These are phyloP conservation scores for Acipenser oxyrinchus DNA, from an alignment of 2,797 vertebrate species.

Conservation along the genomic window DNA sequence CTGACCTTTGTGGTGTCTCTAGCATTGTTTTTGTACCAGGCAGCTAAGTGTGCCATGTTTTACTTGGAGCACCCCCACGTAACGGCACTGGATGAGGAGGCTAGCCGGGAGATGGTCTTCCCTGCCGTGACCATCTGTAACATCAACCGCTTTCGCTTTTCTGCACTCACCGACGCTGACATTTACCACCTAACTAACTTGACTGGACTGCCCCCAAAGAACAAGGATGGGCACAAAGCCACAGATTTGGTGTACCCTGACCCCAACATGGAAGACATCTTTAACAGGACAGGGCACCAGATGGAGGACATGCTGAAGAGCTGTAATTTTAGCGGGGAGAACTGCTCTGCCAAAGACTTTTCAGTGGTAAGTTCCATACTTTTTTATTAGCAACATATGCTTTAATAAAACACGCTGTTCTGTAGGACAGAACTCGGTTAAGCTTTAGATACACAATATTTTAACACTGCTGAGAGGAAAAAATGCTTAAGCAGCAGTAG, in stretches of 20 bases:
- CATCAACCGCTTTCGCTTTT: constrained; percentile 96
- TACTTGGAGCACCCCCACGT: constrained; percentile 94
- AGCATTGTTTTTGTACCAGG: constrained; percentile 87
- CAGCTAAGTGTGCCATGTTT: constrained; percentile 81
- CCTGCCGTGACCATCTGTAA: constrained; percentile 98
- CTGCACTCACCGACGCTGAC: constrained; percentile 88
- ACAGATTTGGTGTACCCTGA: constrained; percentile 87
- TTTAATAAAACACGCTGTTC: background rate
- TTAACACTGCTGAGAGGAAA: no score
- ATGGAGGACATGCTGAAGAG: constrained; percentile 96
- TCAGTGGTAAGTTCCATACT: constrained; percentile 72
- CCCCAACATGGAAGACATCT: constrained; percentile 96
- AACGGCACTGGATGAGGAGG: constrained; percentile 82
- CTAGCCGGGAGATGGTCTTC: constrained; percentile 81
- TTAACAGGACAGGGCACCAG: constrained; percentile 96
- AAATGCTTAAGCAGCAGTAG: no score
- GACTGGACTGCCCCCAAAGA: constrained; percentile 92
- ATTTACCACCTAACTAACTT: constrained; percentile 97
- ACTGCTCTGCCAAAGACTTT: constrained; percentile 89
- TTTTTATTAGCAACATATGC: background rate
- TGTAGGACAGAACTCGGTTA: no score
- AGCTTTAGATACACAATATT: no score
- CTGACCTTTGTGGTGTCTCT: constrained; percentile 84
- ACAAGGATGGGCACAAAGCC: constrained; percentile 87
- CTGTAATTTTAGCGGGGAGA: constrained; percentile 97